Conservation (phyloP, 92 coral and sea anemone genomes). For the Micromussa lordhowensis region DNA sequence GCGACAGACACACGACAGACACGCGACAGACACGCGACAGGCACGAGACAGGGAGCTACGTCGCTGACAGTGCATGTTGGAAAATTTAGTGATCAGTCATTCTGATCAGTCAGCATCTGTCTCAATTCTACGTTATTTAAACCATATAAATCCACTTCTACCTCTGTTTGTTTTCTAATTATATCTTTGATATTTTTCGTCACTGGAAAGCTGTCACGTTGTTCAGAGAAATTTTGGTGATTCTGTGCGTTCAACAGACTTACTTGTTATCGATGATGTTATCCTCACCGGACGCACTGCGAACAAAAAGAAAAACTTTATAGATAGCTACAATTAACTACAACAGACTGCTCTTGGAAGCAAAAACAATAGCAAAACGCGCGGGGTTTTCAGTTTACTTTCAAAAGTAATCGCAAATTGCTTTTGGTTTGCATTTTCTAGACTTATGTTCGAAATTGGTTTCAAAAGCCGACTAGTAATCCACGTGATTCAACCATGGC, state of each 20-base stretch:
- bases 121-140: not conserved
- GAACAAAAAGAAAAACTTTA: not conserved
- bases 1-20: not conserved
- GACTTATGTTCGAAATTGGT: not conserved
- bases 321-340: not conserved
- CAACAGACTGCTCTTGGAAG: not conserved
- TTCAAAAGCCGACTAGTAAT: no score
- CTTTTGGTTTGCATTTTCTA: no score
- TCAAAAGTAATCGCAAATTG: no score
- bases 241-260: not conserved
- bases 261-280: slow-evolving; percentile 11
- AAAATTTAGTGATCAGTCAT: no score
- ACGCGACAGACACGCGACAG: no score
- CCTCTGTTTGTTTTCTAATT: not conserved
- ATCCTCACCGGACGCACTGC: slow-evolving; percentile 14
- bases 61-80: no score
- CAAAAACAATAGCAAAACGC: not conserved
- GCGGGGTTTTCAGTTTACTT: not conserved
- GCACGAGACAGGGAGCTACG: no score
- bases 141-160: not conserved
- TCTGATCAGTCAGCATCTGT: not conserved
- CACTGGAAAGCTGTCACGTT: no score
- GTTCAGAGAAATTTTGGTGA: not conserved
- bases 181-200: not conserved
- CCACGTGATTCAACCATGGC: not conserved